Evolutionary conservation across 2,797 vertebrate species (phyloP).

Genomic region (Graptemys geographica): DNA sequence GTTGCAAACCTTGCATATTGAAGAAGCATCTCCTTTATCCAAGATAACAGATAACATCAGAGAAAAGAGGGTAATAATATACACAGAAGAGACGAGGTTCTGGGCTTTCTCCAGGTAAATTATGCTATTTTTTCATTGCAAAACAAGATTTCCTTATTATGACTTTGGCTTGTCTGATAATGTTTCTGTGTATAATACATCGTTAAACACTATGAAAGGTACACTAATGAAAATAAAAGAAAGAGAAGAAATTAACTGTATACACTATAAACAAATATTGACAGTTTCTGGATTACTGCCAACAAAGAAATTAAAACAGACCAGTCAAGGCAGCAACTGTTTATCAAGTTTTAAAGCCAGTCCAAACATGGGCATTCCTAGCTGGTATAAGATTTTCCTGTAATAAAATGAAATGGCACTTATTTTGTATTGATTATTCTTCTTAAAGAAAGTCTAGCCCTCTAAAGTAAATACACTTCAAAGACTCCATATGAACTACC

Average conservation of each 20-base stretch:
- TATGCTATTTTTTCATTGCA: background rate
- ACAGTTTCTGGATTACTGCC: background rate
- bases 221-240: background rate
- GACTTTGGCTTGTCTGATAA: background rate
- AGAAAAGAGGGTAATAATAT: background rate
- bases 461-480: constrained; percentile 15
- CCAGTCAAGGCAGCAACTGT: rapidly evolving
- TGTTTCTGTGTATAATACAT: background rate
- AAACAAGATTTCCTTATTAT: background rate
- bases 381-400: background rate
- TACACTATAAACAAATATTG: background rate
- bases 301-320: background rate
- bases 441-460: background rate
- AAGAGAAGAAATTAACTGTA: background rate
- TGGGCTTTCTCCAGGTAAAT: background rate
- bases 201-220: background rate
- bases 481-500: background rate
- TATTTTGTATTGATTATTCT: background rate
- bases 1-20: background rate
- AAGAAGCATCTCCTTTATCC: background rate
- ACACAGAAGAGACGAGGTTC: background rate
- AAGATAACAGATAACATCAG: background rate
- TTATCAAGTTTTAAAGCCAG: constrained; percentile 12
- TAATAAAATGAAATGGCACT: background rate
- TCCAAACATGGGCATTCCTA: background rate